Evolutionary conservation across 1,140 invertebrate species (phyloP), one percentile per base, ranked within the genome.

Genomic region (Drosophila hydei): DNA sequence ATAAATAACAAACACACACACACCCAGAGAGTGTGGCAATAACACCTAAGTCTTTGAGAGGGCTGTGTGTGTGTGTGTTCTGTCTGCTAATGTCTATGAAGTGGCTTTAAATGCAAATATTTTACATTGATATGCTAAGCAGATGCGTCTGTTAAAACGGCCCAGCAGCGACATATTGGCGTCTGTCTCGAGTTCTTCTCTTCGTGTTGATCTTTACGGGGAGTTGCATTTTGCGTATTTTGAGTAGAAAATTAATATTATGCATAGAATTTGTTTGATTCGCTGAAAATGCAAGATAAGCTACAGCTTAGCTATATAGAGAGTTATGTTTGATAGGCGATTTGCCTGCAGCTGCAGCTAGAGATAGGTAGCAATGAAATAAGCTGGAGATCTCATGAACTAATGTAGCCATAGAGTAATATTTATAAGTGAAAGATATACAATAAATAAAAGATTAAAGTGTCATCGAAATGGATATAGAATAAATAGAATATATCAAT

Each of bases 91-190:
- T 81, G 80, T 83, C 79, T 78, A 48, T 71, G 63, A 73, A 73
- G 81, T 72, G 56, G 79, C 79, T 79, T 83, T 78, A 69, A 83
- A 83, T 83, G 79, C 79, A 83, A 83, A 83, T 83, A 81, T 77
- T 48, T 65, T 60, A 56, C 75, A 84, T 84, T 84, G 79, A 85
- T 84, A 84, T 84, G 79, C 79, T 79, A 84, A 84, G 64, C 79
- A 84, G 79, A 84, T 84, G 79, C 79, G 79, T 79, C 70, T 76
- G 77, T 33, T 14, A 73, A 65, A 58, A 72, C 25, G 61, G 42
- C 19, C 54, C 23, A 64, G 8, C 27, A 8, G 40, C 16, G 25
- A 45, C 16, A 47, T 55, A 55, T 54, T 56, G 56, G 48, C 60
- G 60, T 56, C 58, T 38, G 58, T 51, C 40, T 52, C 25, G 21